Conservation (phyloP, 2,888 invertebrate species). For the Adelphocoris suturalis region DNA sequence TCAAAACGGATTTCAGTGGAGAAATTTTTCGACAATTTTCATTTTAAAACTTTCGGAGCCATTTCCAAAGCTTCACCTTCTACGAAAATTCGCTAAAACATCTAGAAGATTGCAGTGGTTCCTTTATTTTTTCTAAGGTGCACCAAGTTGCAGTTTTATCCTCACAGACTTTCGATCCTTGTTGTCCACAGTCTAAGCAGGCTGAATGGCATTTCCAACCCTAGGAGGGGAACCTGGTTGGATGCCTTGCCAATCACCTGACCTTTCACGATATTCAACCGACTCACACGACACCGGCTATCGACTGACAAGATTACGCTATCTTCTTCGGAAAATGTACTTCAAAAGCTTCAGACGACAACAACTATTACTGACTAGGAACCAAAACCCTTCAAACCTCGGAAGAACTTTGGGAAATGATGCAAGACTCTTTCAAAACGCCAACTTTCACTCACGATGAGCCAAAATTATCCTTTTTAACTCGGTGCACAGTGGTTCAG, state of each 20-base stretch:
- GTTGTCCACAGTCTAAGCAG: background rate
- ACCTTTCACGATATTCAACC: constrained; percentile 47
- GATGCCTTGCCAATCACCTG: constrained; percentile 43
- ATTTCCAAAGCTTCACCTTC: too few species aligned
- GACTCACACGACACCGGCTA: constrained; percentile 15
- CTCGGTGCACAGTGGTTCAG: too few species aligned
- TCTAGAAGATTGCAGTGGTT: too few species aligned
- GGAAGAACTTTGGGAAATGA: background rate
- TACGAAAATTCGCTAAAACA: too few species aligned
- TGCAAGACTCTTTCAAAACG: background rate
- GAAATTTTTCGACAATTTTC: too few species aligned
- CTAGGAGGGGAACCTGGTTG: background rate
- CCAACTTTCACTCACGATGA: background rate
- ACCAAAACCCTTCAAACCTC: background rate
- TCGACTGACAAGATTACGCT: constrained; percentile 37
- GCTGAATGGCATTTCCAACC: constrained; percentile 33
- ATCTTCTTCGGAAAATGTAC: background rate
- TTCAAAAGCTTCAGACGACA: background rate
- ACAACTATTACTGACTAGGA: background rate
- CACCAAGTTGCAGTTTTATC: too few species aligned
- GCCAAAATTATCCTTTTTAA: background rate
- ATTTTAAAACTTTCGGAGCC: too few species aligned
- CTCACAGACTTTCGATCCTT: background rate
- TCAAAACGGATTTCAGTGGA: too few species aligned
- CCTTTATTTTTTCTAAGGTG: too few species aligned